Evolutionary conservation across 2,888 invertebrate species (phyloP), one percentile per base, ranked within the genome.

Genomic region (Saturnia japonica): DNA sequence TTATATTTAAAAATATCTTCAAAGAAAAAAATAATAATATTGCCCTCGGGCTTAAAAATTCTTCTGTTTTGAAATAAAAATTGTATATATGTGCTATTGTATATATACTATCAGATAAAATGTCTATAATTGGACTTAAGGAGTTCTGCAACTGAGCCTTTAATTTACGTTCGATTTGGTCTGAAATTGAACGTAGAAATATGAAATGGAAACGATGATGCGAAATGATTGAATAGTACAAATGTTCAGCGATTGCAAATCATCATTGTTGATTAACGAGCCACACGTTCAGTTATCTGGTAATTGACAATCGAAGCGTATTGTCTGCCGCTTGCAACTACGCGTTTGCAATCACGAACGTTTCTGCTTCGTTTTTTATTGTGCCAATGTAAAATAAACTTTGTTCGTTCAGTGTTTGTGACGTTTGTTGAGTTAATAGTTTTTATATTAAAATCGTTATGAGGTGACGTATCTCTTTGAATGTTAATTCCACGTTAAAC

Each of bases 301-400:
- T 64, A 64, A 64, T 40, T 64, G 64, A 64, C 64, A 64, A 64
- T 64, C 40, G 40, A n/a, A 19, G 64, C 64, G 64, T 64, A 64
- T 64, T 64, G 64, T 64, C 40, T 28, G 57, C 64, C 64, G n/a
- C 40, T 40, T 57, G 57, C 25, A 25, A 57, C n/a, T n/a, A n/a
- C 25, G 9, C 25, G 57, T 9, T 25, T 60, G 57, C 28, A 60
- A 60, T 60, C 57, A 19, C 16, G 57, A 28, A 25, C 22, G 54
- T 22, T 54, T 54, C n/a, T 22, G 54, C 54, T 54, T 22, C 11
- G 22, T 54, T 54, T 22, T 54, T 9, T 54, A n/a, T 22, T n/a
- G 22, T 22, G 22, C 11, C 54, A 54, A 11, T 54, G 54, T 22
- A 54, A 54, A 54, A 54, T 54, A 54, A 11, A 54, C 54, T n/a